A percentile compares a stretch with the other conserved stretches of the same genome.
Conservation (phyloP, 2,113 vertebrate genomes). For the Centrocercus urophasianus region DNA sequence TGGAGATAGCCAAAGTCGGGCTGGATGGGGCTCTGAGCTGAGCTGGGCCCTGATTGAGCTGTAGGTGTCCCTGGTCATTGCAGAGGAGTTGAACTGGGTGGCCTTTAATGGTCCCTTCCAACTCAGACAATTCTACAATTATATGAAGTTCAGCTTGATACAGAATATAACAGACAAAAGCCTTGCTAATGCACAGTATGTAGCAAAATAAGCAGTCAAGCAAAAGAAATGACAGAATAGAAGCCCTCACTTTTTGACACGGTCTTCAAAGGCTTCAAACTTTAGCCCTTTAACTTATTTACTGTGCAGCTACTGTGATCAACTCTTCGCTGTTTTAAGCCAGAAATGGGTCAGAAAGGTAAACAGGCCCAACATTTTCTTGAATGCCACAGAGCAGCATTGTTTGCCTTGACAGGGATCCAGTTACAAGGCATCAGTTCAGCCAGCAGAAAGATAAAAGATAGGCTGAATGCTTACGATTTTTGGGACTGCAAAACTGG, state of each 20-base stretch:
- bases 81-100: no score
- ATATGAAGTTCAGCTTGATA: background rate
- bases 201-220: background rate
- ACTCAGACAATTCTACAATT: no score
- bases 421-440: background rate
- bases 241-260: accelerated
- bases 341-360: background rate
- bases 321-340: background rate
- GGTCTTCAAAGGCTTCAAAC: background rate
- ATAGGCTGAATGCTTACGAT: accelerated
- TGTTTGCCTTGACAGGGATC: background rate
- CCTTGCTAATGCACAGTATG: accelerated
- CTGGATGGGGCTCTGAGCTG: no score
- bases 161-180: background rate
- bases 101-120: no score
- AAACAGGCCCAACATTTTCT: background rate
- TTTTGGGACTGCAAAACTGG: background rate
- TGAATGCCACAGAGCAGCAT: accelerated
- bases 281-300: background rate
- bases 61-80: no score
- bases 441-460: background rate
- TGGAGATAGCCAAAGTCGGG: no score
- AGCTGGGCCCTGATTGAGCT: no score
- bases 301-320: background rate
- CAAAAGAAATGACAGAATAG: accelerated